Evolutionary conservation across 1,140 invertebrate genomes (phyloP).

Genomic region (Parapsyche elsis): DNA sequence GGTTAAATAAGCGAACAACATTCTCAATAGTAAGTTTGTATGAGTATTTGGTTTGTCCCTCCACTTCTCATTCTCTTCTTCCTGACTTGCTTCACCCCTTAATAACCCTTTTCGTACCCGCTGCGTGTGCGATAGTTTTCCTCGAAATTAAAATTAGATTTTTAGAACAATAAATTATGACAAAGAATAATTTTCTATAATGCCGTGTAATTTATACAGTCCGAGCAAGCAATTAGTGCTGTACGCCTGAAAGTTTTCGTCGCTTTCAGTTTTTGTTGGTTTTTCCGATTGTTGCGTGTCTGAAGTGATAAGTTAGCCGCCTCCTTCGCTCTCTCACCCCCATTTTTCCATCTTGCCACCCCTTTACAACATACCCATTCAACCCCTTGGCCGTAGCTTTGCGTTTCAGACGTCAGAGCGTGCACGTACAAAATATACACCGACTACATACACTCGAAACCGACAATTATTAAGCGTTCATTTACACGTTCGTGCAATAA

Average conservation of each 20-base stretch:
- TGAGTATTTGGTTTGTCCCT: not conserved
- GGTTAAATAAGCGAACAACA: too few relatives aligned
- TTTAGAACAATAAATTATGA: constrained; percentile 31
- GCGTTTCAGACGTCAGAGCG: not conserved
- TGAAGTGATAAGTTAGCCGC: constrained; percentile 26
- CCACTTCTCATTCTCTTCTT: not conserved
- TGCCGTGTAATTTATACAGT: constrained; percentile 31
- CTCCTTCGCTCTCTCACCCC: not conserved
- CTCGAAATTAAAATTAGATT: constrained; percentile 28
- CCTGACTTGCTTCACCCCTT: not conserved
- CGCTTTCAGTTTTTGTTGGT: constrained; percentile 31
- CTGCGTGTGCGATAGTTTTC: not conserved
- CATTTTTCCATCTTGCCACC: not conserved
- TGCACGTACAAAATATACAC: not conserved
- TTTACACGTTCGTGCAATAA: not conserved
- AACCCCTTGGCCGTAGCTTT: too few relatives aligned
- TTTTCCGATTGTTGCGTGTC: constrained; percentile 33
- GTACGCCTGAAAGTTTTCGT: constrained; percentile 26
- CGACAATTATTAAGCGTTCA: not conserved
- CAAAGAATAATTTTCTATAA: constrained; percentile 25
- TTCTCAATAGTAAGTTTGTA: too few relatives aligned
- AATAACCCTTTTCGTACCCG: not conserved
- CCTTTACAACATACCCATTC: not conserved
- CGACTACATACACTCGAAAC: too few relatives aligned
- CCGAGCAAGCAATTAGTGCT: constrained; percentile 29